Percentiles rank a stretch among this genome's conserved stretches.
These are phyloP conservation scores for Mesembrinibis cayennensis DNA, from an alignment of 2,113 vertebrate genomes.

Conservation along the genomic window DNA sequence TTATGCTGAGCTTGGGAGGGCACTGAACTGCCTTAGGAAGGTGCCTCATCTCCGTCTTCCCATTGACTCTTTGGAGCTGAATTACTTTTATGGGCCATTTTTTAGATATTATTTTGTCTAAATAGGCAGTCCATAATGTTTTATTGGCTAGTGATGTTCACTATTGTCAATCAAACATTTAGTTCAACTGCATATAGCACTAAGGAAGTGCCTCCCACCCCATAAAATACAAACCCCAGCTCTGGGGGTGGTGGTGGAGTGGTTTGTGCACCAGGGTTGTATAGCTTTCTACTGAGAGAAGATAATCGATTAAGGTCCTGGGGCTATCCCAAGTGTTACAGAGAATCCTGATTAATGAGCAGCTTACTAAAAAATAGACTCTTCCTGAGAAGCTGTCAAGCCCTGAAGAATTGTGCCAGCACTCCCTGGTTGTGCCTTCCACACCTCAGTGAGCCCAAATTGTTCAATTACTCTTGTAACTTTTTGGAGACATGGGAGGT, in stretches of 20 bases:
- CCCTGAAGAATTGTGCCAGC: conserved; percentile 29
- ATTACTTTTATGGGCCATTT: background rate
- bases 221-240: background rate
- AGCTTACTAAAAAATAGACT: conserved; percentile 17
- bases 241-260: background rate
- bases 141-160: background rate
- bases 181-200: background rate
- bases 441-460: conserved; percentile 50
- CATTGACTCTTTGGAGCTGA: background rate
- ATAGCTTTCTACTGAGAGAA: background rate
- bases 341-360: conserved; percentile 32
- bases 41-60: background rate
- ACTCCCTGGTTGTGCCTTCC: background rate
- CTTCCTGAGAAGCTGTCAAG: conserved; percentile 28
- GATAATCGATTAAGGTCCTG: background rate
- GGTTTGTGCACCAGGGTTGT: background rate
- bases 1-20: background rate
- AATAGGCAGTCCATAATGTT: background rate
- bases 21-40: background rate
- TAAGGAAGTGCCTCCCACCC: background rate
- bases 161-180: background rate
- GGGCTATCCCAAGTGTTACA: background rate
- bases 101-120: background rate
- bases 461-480: conserved; percentile 40
- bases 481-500: background rate